Base-by-base conservation (phyloP, 2,113 vertebrate genomes). In the Psephotus haematonotus region DNA sequence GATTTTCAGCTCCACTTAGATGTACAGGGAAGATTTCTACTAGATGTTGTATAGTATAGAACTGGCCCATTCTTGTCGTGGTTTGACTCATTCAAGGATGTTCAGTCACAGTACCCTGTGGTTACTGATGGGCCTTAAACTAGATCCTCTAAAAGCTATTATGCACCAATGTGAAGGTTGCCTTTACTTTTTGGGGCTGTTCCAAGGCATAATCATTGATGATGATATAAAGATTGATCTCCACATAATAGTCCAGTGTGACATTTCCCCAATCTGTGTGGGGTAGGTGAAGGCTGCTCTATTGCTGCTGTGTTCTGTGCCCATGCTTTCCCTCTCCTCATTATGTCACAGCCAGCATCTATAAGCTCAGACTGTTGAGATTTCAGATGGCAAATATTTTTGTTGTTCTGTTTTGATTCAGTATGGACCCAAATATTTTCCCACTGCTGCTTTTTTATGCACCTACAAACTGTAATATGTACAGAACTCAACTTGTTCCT, bases 191-290 rank as follows among this genome's bases (percentile, higher is more conserved):
- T 29, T 28, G 7, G 31, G 23, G 46, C 12, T 75, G 23, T 22
- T 79, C 22, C 7, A 3, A 33, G 46, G 44, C 12, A 5, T 35
- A 10, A 19, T 57, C 24, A 10, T 49, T 13, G 49, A 7, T 13
- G 4, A 2, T 3, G 14, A 11, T 46, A 63, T 6, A 50, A 70
- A 46, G 13, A 8, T 17, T 8, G 14, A 5, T n/a, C 46, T 74
- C 17, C 15, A 1, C 5, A 0, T n/a, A 44, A 7, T 20, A 13
- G 23, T 11, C 23, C 16, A 4, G 2, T 7, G 27, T 33, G 44
- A 9, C 29, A 3, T 52, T 27, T 52, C 9, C 17, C 11, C 14
- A 5, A 0, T 35, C 17, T 5, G 6, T 47, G 3, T 6, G 25
- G 39, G 25, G n/a, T 6, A 60, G n/a, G 33, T 28, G 10, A 31